Evolutionary conservation across 1,140 invertebrate species (phyloP).

Genomic region (Eulimnadia texana): DNA sequence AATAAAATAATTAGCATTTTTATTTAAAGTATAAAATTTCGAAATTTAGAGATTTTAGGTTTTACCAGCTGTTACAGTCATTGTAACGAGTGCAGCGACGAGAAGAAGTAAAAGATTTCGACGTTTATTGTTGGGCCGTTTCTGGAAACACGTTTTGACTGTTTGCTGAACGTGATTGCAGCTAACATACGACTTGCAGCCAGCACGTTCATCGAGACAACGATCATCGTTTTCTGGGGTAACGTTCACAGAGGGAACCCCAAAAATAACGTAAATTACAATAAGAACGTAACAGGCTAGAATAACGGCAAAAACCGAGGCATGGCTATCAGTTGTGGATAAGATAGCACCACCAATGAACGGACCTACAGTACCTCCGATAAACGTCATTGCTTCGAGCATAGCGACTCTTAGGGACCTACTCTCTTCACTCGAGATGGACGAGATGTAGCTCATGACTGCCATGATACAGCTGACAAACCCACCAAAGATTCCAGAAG

Average conservation of each 20-base stretch:
- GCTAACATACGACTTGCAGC: constrained; percentile 20
- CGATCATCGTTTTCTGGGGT: constrained; percentile 12
- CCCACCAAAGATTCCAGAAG: constrained; percentile 33
- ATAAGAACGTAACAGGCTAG: constrained; percentile 24
- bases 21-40: no score
- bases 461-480: constrained; percentile 31
- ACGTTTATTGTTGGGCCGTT: constrained; percentile 24
- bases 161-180: constrained; percentile 24
- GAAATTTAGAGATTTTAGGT: neutral
- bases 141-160: constrained; percentile 25
- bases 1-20: neutral
- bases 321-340: constrained; percentile 25
- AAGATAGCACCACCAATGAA: constrained; percentile 30
- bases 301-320: constrained; percentile 27
- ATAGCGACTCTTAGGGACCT: constrained; percentile 32
- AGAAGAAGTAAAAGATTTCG: constrained; percentile 26
- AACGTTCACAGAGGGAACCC: constrained; percentile 25
- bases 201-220: constrained; percentile 6
- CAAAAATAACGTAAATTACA: constrained; percentile 29
- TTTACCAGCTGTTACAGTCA: constrained; percentile 26
- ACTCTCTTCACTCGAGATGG: constrained; percentile 24
- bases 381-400: constrained; percentile 34
- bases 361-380: constrained; percentile 32
- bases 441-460: constrained; percentile 29
- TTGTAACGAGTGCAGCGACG: constrained; percentile 22